Evolutionary conservation across 2,888 invertebrate species (phyloP).

Genomic region (Horisme vitalbata): DNA sequence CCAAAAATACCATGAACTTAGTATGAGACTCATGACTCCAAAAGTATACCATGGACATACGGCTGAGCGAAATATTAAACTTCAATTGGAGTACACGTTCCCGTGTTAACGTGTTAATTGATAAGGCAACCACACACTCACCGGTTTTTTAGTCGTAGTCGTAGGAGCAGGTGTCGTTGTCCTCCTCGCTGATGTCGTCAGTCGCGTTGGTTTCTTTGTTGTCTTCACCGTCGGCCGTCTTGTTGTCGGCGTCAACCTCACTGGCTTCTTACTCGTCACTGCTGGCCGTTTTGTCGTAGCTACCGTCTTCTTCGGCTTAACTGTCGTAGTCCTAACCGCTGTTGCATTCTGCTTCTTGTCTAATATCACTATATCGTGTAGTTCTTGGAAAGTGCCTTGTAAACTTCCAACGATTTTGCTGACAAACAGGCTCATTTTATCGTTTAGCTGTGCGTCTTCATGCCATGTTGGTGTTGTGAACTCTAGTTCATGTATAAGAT

Average conservation of each 20-base stretch:
- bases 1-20: too few species aligned
- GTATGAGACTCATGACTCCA: too few species aligned
- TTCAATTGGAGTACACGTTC: too few species aligned
- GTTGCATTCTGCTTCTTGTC: conserved; percentile 73
- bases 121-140: too few species aligned
- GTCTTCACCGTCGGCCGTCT: conserved; percentile 63
- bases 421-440: conserved; percentile 91
- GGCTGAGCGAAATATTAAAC: too few species aligned
- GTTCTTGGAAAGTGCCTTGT: conserved; percentile 91
- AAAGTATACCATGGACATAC: too few species aligned
- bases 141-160: conserved; percentile 63
- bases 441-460: conserved; percentile 89
- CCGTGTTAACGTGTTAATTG: too few species aligned
- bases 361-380: conserved; percentile 88
- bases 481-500: conserved; percentile 80
- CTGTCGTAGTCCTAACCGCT: conserved; percentile 60
- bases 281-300: conserved; percentile 69
- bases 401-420: conserved; percentile 92
- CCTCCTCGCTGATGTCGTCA: conserved; percentile 53
- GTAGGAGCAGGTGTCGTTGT: conserved; percentile 53
- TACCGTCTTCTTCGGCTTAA: conserved; percentile 63
- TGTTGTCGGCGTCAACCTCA: conserved; percentile 62
- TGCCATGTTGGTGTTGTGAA: conserved; percentile 89
- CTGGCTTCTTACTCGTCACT: conserved; percentile 72
- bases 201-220: conserved; percentile 66